These are phyloP conservation scores for Cryptus viduatorius DNA, from an alignment of 2,888 invertebrate species.

Conservation along the genomic window DNA sequence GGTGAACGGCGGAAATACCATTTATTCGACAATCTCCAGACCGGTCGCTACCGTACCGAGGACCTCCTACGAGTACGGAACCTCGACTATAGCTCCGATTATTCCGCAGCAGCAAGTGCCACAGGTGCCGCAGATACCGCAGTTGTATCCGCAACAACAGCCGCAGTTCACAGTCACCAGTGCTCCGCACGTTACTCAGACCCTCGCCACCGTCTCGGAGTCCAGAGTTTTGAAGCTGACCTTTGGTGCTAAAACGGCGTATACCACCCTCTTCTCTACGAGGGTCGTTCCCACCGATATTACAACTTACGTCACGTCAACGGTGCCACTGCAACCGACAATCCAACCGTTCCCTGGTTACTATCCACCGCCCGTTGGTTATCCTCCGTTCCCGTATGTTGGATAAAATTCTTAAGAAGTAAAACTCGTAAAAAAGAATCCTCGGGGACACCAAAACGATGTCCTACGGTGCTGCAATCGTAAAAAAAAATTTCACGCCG, in stretches of 20 bases:
- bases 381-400: conserved; percentile 91
- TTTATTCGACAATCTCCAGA: conserved; percentile 92
- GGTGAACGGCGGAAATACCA: conserved; percentile 91
- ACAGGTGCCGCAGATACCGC: conserved; percentile 78
- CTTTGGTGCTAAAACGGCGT: conserved; percentile 96
- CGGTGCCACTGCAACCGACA: conserved; percentile 90
- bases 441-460: not conserved
- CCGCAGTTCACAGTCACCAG: conserved; percentile 92
- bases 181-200: conserved; percentile 92
- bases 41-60: conserved; percentile 92
- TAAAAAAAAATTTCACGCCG: not conserved
- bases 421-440: not conserved
- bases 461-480: conserved; percentile 12
- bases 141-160: conserved; percentile 86
- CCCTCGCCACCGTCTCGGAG: conserved; percentile 91
- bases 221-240: conserved; percentile 94
- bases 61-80: conserved; percentile 92
- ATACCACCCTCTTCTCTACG: conserved; percentile 94
- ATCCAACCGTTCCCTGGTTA: conserved; percentile 91
- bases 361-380: conserved; percentile 89
- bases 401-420: conserved; percentile 84
- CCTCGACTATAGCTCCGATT: conserved; percentile 88
- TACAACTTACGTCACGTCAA: conserved; percentile 94
- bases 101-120: conserved; percentile 76
- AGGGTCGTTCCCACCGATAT: conserved; percentile 93